phyloP scores from a whole-genome alignment of 2,797 vertebrate genomes.

The Lemur catta region DNA sequence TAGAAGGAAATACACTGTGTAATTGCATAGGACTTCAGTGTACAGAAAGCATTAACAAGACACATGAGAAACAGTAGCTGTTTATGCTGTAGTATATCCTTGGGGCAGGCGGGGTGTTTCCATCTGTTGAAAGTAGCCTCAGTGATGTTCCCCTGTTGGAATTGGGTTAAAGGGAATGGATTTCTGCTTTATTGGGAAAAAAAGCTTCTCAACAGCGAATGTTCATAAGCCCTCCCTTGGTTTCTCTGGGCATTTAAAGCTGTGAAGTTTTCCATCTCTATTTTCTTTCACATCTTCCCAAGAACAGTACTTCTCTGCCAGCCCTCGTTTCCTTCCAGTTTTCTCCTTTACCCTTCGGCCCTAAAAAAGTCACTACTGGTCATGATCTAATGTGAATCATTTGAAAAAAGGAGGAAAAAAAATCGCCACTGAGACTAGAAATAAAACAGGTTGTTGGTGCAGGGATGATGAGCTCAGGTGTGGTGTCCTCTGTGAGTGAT shows the following conservation, averaged over 20 bases:
- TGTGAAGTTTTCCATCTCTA: background rate
- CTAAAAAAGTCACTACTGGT: background rate
- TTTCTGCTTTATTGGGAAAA: slow-evolving; percentile 56
- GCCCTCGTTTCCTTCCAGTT: background rate
- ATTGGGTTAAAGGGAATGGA: slow-evolving; percentile 56
- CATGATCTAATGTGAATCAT: background rate
- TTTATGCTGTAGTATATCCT: slow-evolving; percentile 19
- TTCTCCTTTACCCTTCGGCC: background rate
- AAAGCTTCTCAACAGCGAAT: slow-evolving; percentile 2
- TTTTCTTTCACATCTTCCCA: background rate
- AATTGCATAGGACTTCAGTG: slow-evolving; percentile 3
- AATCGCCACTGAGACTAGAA: background rate
- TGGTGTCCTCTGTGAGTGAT: background rate
- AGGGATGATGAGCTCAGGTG: background rate
- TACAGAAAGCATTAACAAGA: slow-evolving; percentile 50
- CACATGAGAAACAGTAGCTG: background rate
- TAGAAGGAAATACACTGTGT: background rate
- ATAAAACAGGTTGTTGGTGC: background rate
- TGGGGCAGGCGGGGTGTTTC: slow-evolving; percentile 45
- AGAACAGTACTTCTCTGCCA: background rate
- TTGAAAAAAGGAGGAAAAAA: background rate
- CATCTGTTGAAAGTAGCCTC: slow-evolving; percentile 35
- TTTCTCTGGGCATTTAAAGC: slow-evolving; percentile 31
- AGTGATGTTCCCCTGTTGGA: slow-evolving; percentile 11
- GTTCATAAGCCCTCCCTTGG: background rate